Evolutionary conservation across 2,113 vertebrate species (phyloP).

Genomic region (Cyprinodon brontotheroides): DNA sequence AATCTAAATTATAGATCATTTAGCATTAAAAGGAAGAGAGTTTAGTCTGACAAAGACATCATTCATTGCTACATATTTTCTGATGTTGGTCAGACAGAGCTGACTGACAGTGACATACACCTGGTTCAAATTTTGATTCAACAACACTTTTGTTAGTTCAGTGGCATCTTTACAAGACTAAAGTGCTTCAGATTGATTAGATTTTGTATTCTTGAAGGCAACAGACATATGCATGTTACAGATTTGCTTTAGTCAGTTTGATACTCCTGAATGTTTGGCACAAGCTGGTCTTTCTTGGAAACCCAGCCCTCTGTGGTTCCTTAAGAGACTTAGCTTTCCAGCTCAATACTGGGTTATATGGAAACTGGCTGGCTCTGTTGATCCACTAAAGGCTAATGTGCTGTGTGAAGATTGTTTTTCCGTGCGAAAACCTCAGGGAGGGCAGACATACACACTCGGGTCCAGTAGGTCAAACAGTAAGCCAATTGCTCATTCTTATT

Average conservation of each 20-base stretch:
- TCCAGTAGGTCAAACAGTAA: slow-evolving; percentile 59
- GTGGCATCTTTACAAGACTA: not conserved
- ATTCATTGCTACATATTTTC: slow-evolving; percentile 17
- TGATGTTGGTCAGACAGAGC: slow-evolving; percentile 9
- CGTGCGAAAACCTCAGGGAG: slow-evolving; percentile 47
- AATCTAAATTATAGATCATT: not conserved
- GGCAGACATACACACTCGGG: slow-evolving; percentile 42
- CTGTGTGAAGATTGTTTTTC: slow-evolving; percentile 71
- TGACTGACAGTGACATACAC: not conserved
- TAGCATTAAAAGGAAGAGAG: slow-evolving; percentile 31
- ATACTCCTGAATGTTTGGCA: slow-evolving; percentile 18
- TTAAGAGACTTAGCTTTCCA: slow-evolving; percentile 50
- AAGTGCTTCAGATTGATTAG: too few relatives aligned
- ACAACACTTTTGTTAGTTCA: not conserved
- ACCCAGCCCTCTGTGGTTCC: slow-evolving; percentile 45
- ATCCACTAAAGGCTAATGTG: slow-evolving; percentile 61
- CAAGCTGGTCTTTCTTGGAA: slow-evolving; percentile 50
- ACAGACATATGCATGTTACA: not conserved
- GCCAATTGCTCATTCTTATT: slow-evolving; percentile 42
- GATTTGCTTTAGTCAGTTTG: slow-evolving; percentile 33
- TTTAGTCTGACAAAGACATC: too few relatives aligned
- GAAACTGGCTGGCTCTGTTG: slow-evolving; percentile 66
- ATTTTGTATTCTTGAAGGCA: not conserved
- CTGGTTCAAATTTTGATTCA: not conserved
- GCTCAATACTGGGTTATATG: slow-evolving; percentile 57